phyloP scores from a whole-genome alignment of 2,797 vertebrate genomes.

The Crenichthys baileyi region DNA sequence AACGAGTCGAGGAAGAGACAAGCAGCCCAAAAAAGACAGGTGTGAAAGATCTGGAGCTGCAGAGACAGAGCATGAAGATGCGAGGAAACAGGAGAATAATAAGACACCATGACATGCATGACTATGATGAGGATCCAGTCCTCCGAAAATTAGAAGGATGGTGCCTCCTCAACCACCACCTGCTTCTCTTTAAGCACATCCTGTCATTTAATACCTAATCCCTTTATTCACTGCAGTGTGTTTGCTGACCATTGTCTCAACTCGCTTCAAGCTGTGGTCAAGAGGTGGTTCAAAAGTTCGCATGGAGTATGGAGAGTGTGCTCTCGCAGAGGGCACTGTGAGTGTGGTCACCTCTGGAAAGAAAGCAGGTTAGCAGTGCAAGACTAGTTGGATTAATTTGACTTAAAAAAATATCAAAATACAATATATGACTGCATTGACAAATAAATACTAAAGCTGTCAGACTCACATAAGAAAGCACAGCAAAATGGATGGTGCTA shows the following conservation, averaged over 20 bases:
- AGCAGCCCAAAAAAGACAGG: constrained; percentile 23
- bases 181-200: constrained; percentile 80
- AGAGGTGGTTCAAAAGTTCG: constrained; percentile 84
- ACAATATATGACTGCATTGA: not conserved
- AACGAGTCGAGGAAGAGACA: constrained; percentile 43
- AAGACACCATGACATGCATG: constrained; percentile 40
- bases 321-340: constrained; percentile 66
- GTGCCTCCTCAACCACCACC: constrained; percentile 76
- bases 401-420: not conserved
- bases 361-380: not conserved
- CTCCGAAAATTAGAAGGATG: constrained; percentile 70
- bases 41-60: constrained; percentile 48
- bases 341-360: not conserved
- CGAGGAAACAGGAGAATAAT: constrained; percentile 22
- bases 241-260: constrained; percentile 80
- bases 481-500: not conserved
- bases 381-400: constrained; percentile 9
- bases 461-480: not conserved
- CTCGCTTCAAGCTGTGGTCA: constrained; percentile 80
- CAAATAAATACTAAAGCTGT: not conserved
- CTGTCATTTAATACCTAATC: constrained; percentile 84
- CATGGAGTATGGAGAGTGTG: constrained; percentile 56
- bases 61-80: constrained; percentile 50
- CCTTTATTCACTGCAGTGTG: constrained; percentile 74
- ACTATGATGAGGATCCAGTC: constrained; percentile 63